These are phyloP conservation scores for Alauda arvensis DNA, from an alignment of 2,797 vertebrate species.

Conservation along the genomic window DNA sequence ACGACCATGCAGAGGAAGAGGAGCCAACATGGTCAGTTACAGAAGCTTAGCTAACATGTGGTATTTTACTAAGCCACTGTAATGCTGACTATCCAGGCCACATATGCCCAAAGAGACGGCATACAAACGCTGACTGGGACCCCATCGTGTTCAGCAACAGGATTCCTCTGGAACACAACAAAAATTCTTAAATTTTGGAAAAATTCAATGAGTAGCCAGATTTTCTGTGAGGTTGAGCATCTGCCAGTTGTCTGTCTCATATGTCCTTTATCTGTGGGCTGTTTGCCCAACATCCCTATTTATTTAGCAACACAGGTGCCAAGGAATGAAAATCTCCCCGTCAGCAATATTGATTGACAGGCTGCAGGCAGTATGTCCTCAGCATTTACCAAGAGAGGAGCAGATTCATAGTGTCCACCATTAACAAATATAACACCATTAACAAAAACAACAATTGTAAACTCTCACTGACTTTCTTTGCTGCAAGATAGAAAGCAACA, in stretches of 20 bases:
- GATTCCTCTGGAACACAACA: not conserved
- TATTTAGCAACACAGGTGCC: conserved; percentile 22
- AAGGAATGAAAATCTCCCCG: conserved; percentile 14
- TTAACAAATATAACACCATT: too few species aligned
- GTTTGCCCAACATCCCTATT: conserved; percentile 7
- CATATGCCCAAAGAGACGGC: accelerated
- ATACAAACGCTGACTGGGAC: not conserved
- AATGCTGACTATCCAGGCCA: not conserved
- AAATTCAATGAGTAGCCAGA: not conserved
- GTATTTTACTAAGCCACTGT: not conserved
- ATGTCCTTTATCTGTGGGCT: not conserved
- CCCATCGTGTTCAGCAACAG: not conserved
- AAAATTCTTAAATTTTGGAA: not conserved
- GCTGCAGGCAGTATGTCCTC: not conserved
- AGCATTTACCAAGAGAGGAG: not conserved
- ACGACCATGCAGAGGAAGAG: not conserved
- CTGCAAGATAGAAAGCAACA: conserved; percentile 5
- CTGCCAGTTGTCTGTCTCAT: conserved; percentile 6
- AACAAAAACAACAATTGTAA: conserved; percentile 2
- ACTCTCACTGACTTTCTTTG: not conserved
- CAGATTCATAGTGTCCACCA: not conserved
- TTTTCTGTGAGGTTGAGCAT: not conserved
- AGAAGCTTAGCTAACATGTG: not conserved
- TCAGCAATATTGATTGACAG: conserved; percentile 19
- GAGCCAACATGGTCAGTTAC: not conserved